phyloP scores from a whole-genome alignment of 1,140 invertebrate genomes.

The Euglossa dilemma region DNA sequence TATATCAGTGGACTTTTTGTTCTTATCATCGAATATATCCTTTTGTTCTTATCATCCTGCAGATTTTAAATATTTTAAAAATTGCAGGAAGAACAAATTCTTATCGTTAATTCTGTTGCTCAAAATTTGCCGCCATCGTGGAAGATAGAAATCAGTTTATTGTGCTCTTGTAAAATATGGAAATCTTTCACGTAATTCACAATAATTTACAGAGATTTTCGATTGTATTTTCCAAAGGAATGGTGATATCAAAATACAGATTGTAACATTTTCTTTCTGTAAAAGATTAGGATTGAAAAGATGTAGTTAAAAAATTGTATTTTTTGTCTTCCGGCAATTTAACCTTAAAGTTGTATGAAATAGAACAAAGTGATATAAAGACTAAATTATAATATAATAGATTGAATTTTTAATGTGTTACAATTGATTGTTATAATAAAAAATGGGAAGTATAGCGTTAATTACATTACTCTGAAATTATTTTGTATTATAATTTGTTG shows the following conservation, averaged over 20 bases:
- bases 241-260: not conserved
- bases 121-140: slow-evolving; percentile 1
- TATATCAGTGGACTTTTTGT: no score
- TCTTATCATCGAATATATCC: not conserved
- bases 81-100: not conserved
- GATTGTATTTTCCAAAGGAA: not conserved
- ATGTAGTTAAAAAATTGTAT: not conserved
- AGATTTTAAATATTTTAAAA: not conserved
- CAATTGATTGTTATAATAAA: not conserved
- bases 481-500: not conserved
- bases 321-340: not conserved
- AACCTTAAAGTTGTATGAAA: slow-evolving; percentile 24
- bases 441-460: slow-evolving; percentile 1
- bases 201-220: not conserved
- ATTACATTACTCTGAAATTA: not conserved
- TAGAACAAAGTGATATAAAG: not conserved
- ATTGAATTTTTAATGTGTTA: not conserved
- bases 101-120: not conserved
- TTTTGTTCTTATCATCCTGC: not conserved
- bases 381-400: not conserved
- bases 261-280: not conserved
- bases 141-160: not conserved
- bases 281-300: not conserved
- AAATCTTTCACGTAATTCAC: not conserved
- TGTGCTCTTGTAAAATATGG: not conserved